Percentiles rank a stretch among this genome's conserved stretches.
These are phyloP conservation scores for Dipodomys spectabilis DNA, from an alignment of 2,113 vertebrate genomes.

Conservation along the genomic window DNA sequence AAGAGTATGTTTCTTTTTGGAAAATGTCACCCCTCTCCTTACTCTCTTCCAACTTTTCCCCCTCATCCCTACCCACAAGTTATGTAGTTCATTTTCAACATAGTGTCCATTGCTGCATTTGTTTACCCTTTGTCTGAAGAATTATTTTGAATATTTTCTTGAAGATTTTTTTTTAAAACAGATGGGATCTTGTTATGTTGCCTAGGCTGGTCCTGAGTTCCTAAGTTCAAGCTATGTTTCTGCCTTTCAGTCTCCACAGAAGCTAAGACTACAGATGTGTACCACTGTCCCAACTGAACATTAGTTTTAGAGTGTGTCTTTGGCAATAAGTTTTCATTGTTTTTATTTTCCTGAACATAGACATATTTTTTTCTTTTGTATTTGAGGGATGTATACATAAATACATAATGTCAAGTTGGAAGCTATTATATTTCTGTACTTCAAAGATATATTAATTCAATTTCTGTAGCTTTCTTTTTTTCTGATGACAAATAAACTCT, in stretches of 20 bases:
- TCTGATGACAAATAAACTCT: constrained; percentile 3
- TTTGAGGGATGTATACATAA: constrained; percentile 47
- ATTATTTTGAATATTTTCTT: neutral
- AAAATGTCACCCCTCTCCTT: too few species aligned
- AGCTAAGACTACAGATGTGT: neutral
- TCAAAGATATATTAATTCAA: neutral
- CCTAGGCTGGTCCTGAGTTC: neutral
- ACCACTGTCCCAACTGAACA: neutral
- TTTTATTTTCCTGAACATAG: constrained; percentile 20
- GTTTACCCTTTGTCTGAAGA: too few species aligned
- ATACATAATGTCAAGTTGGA: neutral
- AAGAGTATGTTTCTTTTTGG: too few species aligned
- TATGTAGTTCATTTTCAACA: too few species aligned
- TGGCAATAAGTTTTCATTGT: neutral
- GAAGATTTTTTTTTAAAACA: neutral
- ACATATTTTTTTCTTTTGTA: constrained; percentile 45
- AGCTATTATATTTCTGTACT: constrained; percentile 27
- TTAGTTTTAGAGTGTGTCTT: neutral
- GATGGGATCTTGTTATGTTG: neutral
- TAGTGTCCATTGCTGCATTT: too few species aligned
- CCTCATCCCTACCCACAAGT: too few species aligned
- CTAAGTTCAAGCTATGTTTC: neutral
- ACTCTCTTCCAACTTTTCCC: too few species aligned
- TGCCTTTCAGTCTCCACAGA: neutral
- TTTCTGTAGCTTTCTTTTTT: constrained; percentile 37